Base-by-base conservation (phyloP, 2,113 vertebrate species). In the Campylomormyrus numenius region DNA sequence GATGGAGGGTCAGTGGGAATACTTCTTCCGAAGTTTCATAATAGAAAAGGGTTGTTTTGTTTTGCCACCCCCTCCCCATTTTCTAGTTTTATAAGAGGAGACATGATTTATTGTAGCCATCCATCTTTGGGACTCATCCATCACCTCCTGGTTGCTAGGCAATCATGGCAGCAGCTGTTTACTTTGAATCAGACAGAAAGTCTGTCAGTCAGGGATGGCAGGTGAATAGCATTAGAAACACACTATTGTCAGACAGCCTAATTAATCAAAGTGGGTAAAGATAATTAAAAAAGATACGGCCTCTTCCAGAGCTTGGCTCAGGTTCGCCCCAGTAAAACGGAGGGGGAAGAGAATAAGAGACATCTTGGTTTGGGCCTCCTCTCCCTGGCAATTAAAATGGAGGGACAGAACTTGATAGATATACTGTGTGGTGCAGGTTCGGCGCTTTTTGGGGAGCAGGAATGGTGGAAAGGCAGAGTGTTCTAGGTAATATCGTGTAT, bases 281-380 rank as follows among this genome's bases (percentile, higher is more conserved):
- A 99, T 99, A 99, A 99, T 99, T 99, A 99, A 99, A 99, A 80
- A 99, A 99, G 98, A 99, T 99, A 99, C 98, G 98, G 99, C 98
- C 98, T 97, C 97, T 97, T 97, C 96, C 97, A 98, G 97, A 97
- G 97, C 97, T 98, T 98, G 97, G 97, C 97, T 97, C 95, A 96
- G 96, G 96, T 98, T 97, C 4, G 95, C 95, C 95, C 95, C 94
- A 92, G 48, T 39, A 80, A 42, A 80, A 19, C 27, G 8, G 52
- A 74, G 88, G 39, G 88, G 15, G 15, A 17, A 7, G 39, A 46
- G 90, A 5, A 45, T 88, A 58, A 50, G 80, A 85, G 31, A 8
- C 42, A 5, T 53, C 56, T 24, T 87, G 50, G 49, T 53, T 87
- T 87, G 49, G n/a, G 24, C 3, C 50, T n/a, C 7, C 45, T 70